Base-by-base conservation (phyloP, 37 sponge, comb jelly and placozoan genomes). In the Cliona cf. orientalis region DNA sequence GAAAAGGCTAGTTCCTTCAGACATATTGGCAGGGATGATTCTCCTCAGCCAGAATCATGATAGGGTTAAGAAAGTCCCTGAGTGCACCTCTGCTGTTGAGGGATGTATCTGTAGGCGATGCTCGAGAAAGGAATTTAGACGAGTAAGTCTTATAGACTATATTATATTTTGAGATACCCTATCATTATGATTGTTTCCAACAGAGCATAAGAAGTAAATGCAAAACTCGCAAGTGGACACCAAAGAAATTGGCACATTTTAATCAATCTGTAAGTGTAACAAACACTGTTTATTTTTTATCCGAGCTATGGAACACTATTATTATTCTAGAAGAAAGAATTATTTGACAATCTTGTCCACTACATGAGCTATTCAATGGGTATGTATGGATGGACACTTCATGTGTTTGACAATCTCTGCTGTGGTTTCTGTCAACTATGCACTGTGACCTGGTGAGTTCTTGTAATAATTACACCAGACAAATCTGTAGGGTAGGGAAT, bases 301-400 rank as follows among this genome's bases (percentile, higher is more conserved):
- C 55, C 17, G 55, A 19, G 55, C 55, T n/a, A n/a, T n/a, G n/a
- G n/a, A n/a, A n/a, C n/a, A n/a, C n/a, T n/a, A n/a, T n/a, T n/a
- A 12, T 5, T 78, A 35, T 33, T 82, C 83, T 64, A 66, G 25
- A 78, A 81, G 32, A 3, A 66, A 28, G 32, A 38, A 11, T 23
- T 81, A 43, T n/a, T 81, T 69, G 66, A 57, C 6, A 71, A 76
- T 26, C 58, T 81, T 21, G 55, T 59, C 17, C 80, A 88, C 66
- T 88, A 81, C 49, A 70, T 88, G 83, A 42, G 62, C 33, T 88
- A 82, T 59, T 53, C 82, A 5, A 69, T 88, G 57, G 89, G 78
- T 12, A 82, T 88, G 11, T 88, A 88, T 81, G 89, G 89, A 26
- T 88, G 89, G 89, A 72, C 89, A 23, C 60, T 82, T 1, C 83